Evolutionary conservation across 1,140 invertebrate genomes (phyloP), one percentile per base, ranked within the genome.

Genomic region (Calycopis cecrops): DNA sequence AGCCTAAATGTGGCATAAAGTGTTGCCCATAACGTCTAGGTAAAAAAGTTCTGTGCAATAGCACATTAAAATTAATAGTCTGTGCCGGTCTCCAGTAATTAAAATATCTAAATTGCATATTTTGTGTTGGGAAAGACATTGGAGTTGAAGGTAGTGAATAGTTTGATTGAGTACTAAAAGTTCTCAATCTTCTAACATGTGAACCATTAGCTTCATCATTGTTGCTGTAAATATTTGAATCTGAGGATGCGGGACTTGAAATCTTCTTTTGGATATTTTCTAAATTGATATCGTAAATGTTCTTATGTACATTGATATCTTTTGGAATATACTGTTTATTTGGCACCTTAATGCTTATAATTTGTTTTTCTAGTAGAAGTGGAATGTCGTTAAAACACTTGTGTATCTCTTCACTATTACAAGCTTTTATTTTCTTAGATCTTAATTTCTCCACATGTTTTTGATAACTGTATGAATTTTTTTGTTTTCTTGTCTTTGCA

Each of bases 211-310:
- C 69, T 60, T 79, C 74, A 47, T 75, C 79, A 35, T 61, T 58
- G n/a, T 54, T 18, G 51, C 57, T 72, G 14, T 74, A 74, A 14
- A 65, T 58, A 53, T 59, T 57, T 14, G 66, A 49, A 11, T 68
- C 63, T 9, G 40, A 48, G 33, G 64, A 68, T 12, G 17, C 34
- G 4, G 50, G 28, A 40, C 48, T 58, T 1, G 44, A 35, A n/a
- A 52, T 47, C 58, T 67, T 79, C 42, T 48, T 61, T 33, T 55
- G 63, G 12, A 84, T 52, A 51, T 69, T 76, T 35, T 76, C 48
- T 28, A 88, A 18, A 65, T 87, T 79, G 0, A 89, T 55, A 11
- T 62, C 55, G 67, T 85, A 88, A 14, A 35, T 59, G 17, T 56
- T 58, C 60, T 76, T 80, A 21, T 58, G 70, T 14, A 80, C 65